phyloP scores from a whole-genome alignment of 2,113 vertebrate genomes.

The Atlantisia rogersi region DNA sequence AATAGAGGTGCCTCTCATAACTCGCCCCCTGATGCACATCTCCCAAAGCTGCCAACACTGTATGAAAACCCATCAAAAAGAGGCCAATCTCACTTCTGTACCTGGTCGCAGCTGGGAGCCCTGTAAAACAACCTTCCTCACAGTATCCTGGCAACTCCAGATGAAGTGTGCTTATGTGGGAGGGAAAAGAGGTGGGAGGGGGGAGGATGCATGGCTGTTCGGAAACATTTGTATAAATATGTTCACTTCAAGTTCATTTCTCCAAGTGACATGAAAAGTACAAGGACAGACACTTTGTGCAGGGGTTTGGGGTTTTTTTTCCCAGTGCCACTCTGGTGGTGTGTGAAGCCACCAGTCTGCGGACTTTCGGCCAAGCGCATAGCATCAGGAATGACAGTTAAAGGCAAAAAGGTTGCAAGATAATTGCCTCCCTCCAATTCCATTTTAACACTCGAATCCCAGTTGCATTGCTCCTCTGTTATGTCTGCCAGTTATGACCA shows the following conservation, averaged over 20 bases:
- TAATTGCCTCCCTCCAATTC: neutral
- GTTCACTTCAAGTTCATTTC: neutral
- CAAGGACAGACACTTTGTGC: neutral
- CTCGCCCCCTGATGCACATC: neutral
- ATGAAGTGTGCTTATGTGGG: neutral
- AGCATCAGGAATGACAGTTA: neutral
- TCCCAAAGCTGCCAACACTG: neutral
- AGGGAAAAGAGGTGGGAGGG: neutral
- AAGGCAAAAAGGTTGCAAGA: neutral
- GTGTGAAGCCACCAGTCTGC: neutral
- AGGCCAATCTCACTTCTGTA: neutral
- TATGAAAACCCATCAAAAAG: neutral
- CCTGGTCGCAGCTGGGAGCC: neutral
- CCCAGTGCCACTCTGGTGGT: neutral
- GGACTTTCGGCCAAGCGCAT: neutral
- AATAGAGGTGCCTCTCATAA: neutral
- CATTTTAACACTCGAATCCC: neutral
- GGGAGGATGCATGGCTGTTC: neutral
- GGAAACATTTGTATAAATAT: neutral
- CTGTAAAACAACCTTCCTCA: neutral
- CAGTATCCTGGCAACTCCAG: slow-evolving; percentile 2
- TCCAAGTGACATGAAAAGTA: neutral
- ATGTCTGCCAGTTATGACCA: neutral
- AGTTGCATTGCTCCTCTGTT: neutral
- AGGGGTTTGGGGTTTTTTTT: neutral